These are phyloP conservation scores for Tetramorium parvispinum DNA, from an alignment of 1,140 invertebrate genomes.

Conservation along the genomic window DNA sequence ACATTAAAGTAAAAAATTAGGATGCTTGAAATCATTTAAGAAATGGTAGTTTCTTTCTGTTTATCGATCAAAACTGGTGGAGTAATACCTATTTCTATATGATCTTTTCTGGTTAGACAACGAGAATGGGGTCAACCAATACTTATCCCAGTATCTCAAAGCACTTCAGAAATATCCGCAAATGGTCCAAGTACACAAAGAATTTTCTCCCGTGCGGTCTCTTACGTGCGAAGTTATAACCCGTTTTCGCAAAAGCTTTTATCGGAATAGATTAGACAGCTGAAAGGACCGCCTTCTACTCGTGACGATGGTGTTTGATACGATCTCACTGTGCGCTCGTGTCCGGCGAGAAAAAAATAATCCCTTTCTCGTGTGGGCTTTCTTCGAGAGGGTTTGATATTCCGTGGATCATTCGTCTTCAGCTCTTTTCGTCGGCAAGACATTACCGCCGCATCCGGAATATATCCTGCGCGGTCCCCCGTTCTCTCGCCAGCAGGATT, in stretches of 20 bases:
- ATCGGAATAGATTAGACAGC: constrained; percentile 52
- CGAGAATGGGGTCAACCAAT: constrained; percentile 13
- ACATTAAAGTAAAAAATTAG: not conserved
- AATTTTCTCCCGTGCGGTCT: constrained; percentile 26
- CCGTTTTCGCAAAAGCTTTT: constrained; percentile 37
- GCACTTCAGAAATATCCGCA: constrained; percentile 37
- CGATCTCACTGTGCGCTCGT: constrained; percentile 10
- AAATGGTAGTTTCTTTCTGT: not conserved
- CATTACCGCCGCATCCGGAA: constrained; percentile 26
- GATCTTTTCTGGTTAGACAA: constrained; percentile 1
- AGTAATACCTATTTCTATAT: not conserved
- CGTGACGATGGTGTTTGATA: constrained; percentile 40
- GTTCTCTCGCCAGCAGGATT: constrained; percentile 17
- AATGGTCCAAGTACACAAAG: constrained; percentile 46
- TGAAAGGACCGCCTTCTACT: constrained; percentile 31
- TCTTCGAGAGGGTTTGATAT: constrained; percentile 43
- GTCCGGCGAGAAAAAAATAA: constrained; percentile 32
- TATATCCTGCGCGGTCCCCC: constrained; percentile 16
- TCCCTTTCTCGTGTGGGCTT: constrained; percentile 1
- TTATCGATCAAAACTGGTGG: not conserved
- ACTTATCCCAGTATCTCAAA: constrained; percentile 18
- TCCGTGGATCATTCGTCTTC: constrained; percentile 49
- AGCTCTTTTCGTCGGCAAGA: constrained; percentile 15
- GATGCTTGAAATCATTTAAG: not conserved
- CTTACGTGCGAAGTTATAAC: constrained; percentile 33